Base-by-base conservation (phyloP, 2,797 vertebrate genomes). In the Eulemur coronatus region DNA sequence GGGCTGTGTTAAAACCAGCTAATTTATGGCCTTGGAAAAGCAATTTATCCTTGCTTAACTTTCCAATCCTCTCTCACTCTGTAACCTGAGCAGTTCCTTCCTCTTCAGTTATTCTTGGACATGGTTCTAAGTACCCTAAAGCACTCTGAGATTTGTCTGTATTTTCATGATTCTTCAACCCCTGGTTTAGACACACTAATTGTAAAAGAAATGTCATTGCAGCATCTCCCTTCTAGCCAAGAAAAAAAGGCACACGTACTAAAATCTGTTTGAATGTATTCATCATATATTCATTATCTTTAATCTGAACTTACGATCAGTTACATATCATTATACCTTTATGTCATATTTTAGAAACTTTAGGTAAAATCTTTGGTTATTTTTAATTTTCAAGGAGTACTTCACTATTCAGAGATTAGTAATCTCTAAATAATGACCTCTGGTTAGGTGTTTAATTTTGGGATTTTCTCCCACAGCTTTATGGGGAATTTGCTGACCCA, bases 401-500 rank as follows among this genome's bases (percentile, higher is more conserved):
- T 93, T 85, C 17, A 65, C 10, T 97, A 2, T 95, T 79, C 24
- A 57, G 55, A 57, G 55, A 57, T 57, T 57, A 12, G 43, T 46
- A 86, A 86, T 81, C 81, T 90, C 55, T 94, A 65, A 85, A 48
- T 78, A 3, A 65, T 88, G 26, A 69, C 18, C 33, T 84, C 35
- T 91, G 33, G 18, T 73, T 97, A 14, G 14, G 63, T 94, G 14
- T 94, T 89, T 96, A 82, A 97, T 94, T 87, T 95, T 92, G 63
- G 18, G 18, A 65, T 97, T 98, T 80, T 98, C 96, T 94, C 85
- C 75, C 61, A 67, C 96, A 99, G 99, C 99, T 99, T 17, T 99
- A 99, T 46, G 99, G 99, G 61, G 99, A 99, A 98, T 99, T 99
- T 98, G 99, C 99, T 5, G 99, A 99, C 91, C 99, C 99, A 46